These are phyloP conservation scores for Galbula dea DNA, from an alignment of 2,113 vertebrate genomes.

Conservation along the genomic window DNA sequence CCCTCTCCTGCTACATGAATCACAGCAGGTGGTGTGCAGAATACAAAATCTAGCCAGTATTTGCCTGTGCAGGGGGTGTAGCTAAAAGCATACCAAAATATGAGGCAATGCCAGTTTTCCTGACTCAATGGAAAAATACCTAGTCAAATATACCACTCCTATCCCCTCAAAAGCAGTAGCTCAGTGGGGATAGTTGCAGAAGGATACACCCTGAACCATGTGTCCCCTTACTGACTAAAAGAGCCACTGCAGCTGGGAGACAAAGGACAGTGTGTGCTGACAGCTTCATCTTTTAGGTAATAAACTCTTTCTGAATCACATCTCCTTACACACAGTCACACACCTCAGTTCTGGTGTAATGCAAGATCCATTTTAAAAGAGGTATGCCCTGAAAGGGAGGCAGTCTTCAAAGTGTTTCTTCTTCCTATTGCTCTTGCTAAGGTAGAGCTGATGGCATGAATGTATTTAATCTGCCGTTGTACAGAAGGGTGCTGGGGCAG, in stretches of 20 bases:
- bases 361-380: neutral
- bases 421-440: neutral
- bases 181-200: neutral
- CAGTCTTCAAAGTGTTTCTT: neutral
- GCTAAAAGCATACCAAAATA: conserved; percentile 2
- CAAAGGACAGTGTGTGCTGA: neutral
- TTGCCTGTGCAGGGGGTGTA: neutral
- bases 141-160: neutral
- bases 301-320: neutral
- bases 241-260: neutral
- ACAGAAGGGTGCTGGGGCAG: neutral
- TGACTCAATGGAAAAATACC: neutral
- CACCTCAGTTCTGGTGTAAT: neutral
- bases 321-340: neutral
- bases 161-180: neutral
- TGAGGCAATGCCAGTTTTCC: neutral
- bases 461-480: neutral
- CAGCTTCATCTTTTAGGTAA: neutral
- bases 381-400: neutral
- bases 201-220: neutral
- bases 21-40: conserved; percentile 24
- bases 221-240: neutral
- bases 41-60: conserved; percentile 1
- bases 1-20: conserved; percentile 14
- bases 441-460: neutral